Conservation (phyloP, 1,140 invertebrate species). For the Trachelipus rathkii region DNA sequence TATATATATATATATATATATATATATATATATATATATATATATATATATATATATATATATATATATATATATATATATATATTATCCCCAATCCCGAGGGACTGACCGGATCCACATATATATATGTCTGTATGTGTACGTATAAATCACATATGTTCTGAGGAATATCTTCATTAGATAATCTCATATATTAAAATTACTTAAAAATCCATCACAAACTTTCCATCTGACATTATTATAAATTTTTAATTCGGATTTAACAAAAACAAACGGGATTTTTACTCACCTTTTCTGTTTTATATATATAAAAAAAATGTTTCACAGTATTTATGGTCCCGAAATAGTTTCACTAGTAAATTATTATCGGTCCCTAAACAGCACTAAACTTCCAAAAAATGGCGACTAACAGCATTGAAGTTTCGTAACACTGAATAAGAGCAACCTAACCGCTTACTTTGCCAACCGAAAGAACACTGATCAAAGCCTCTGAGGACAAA, state of each 20-base stretch:
- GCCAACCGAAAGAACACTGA: not conserved
- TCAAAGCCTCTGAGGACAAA: not conserved
- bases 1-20: conserved; percentile 5
- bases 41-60: not conserved
- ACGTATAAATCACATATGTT: not conserved
- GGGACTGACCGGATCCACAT: no score
- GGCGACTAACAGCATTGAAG: not conserved
- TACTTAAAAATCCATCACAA: no score
- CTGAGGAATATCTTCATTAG: no score
- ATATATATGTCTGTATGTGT: not conserved
- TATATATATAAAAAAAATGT: not conserved
- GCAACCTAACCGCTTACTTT: not conserved
- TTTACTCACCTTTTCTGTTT: no score
- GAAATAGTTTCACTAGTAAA: not conserved
- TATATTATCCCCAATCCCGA: no score
- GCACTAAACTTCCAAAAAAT: not conserved
- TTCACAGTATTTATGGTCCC: not conserved
- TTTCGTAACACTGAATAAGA: not conserved
- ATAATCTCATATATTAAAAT: no score
- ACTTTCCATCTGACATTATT: no score
- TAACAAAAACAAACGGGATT: no score
- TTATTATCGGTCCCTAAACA: not conserved
- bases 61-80: conserved; percentile 15
- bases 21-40: not conserved
- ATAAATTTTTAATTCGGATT: no score